Conservation (phyloP, 2,113 vertebrate species). For the Hylia prasina region DNA sequence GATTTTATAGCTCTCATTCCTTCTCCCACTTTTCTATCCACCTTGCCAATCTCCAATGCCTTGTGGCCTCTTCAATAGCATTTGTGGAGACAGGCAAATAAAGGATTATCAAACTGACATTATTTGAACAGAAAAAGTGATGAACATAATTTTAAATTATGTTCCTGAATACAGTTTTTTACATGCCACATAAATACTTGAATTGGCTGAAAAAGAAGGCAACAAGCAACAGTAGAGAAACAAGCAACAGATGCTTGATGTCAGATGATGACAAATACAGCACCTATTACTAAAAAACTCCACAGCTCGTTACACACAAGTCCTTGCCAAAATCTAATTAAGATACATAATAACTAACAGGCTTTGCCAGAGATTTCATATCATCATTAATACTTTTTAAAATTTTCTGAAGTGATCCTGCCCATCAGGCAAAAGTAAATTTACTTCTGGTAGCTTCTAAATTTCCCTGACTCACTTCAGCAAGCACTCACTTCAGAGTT, state of each 20-base stretch:
- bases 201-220: not conserved
- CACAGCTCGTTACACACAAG: accelerated
- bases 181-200: not conserved
- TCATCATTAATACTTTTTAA: not conserved
- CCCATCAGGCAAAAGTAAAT: not conserved
- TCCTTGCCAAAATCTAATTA: not conserved
- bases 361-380: not conserved
- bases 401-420: not conserved
- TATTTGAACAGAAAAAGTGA: not conserved
- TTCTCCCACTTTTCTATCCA: not conserved
- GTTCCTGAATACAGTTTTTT: not conserved
- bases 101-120: not conserved
- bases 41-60: not conserved
- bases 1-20: not conserved
- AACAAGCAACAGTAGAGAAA: not conserved
- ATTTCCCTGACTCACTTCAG: not conserved
- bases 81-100: not conserved
- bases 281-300: not conserved
- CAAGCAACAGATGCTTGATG: not conserved
- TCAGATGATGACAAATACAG: not conserved
- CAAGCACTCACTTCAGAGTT: not conserved
- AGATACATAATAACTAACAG: not conserved
- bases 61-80: not conserved
- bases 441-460: not conserved
- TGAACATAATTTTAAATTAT: not conserved